Evolutionary conservation across 2,113 vertebrate species (phyloP).

Genomic region (Azemiops feae): DNA sequence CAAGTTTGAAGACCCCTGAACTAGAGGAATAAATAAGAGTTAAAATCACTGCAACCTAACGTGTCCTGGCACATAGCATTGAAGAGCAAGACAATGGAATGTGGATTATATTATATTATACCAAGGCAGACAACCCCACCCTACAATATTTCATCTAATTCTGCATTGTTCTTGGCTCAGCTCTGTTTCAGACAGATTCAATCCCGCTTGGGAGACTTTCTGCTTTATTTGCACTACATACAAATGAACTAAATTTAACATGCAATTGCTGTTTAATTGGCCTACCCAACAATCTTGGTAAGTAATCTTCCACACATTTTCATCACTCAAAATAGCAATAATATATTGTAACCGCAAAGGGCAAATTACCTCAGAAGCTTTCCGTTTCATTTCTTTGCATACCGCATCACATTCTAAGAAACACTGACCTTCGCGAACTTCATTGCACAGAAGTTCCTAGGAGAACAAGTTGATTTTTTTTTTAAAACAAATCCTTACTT

Average conservation of each 20-base stretch:
- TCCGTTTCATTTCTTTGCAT: slow-evolving; percentile 86
- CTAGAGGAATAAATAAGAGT: background rate
- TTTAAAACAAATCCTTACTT: slow-evolving; percentile 7
- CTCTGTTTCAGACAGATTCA: background rate
- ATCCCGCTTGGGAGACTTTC: background rate
- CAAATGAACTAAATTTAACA: slow-evolving; percentile 10
- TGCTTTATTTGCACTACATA: background rate
- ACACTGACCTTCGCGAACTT: slow-evolving; percentile 67
- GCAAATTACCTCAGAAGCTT: slow-evolving; percentile 81
- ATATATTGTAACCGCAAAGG: background rate
- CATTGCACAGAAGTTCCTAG: slow-evolving; percentile 83
- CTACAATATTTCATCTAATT: background rate
- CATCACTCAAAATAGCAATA: slow-evolving; percentile 10
- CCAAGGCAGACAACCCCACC: background rate
- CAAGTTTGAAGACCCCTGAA: too few species aligned
- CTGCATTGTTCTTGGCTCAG: background rate
- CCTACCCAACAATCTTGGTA: slow-evolving; percentile 14
- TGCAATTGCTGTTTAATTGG: background rate
- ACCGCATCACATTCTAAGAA: slow-evolving; percentile 79
- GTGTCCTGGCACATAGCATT: background rate
- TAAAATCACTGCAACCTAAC: slow-evolving; percentile 4
- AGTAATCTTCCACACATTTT: slow-evolving; percentile 1
- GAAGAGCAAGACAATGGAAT: background rate
- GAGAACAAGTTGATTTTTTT: slow-evolving; percentile 29
- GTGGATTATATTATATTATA: background rate